Conservation (phyloP, 2,113 vertebrate genomes). For the Procavia capensis region DNA sequence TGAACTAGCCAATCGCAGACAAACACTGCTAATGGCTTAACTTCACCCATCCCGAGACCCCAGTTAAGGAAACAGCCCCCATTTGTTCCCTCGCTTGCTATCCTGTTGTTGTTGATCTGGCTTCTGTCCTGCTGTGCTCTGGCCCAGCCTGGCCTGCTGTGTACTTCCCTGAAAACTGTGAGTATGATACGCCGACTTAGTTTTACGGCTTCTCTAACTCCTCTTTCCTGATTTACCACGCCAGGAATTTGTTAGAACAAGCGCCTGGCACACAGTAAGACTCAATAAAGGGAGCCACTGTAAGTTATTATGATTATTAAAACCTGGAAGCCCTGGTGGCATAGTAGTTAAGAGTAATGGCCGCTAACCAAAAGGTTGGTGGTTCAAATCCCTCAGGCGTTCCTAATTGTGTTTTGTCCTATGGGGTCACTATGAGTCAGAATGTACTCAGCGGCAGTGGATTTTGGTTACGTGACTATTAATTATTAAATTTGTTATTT, state of each 20-base stretch:
- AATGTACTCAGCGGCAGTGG: no score
- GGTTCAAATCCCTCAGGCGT: no score
- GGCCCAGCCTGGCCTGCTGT: not conserved
- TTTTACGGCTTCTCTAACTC: not conserved
- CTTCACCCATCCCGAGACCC: not conserved
- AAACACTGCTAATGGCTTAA: not conserved
- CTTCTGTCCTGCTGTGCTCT: not conserved
- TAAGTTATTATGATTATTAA: not conserved
- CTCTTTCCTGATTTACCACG: not conserved
- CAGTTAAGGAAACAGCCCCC: not conserved
- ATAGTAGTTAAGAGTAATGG: no score
- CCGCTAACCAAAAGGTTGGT: no score
- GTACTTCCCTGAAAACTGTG: not conserved
- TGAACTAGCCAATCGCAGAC: not conserved
- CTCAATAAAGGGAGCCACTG: slow-evolving; percentile 11
- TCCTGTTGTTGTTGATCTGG: not conserved
- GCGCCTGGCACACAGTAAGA: not conserved
- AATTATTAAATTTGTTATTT: not conserved
- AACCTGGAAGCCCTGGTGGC: no score
- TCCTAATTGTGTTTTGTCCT: no score
- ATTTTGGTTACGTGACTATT: not conserved
- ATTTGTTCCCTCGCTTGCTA: not conserved
- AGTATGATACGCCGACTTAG: not conserved
- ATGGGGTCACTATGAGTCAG: no score
- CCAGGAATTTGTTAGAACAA: not conserved